Evolutionary conservation across 1,140 invertebrate species (phyloP).

Genomic region (Saxidomus purpurata): DNA sequence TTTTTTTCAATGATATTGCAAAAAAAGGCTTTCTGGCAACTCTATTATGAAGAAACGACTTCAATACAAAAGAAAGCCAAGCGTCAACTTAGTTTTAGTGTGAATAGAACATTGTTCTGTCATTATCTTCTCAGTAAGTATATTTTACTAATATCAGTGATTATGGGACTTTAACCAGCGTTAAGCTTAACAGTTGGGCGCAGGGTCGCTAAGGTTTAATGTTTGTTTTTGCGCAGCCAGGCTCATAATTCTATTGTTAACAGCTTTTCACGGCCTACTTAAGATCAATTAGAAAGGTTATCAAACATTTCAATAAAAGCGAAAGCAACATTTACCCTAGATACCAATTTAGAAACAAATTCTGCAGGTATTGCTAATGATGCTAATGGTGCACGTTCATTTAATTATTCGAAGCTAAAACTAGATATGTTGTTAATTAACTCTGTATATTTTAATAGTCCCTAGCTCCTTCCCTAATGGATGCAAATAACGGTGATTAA

Average conservation of each 20-base stretch:
- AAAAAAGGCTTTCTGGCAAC: too few species aligned
- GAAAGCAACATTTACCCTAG: background rate
- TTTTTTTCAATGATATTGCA: too few species aligned
- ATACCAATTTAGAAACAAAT: slow-evolving; percentile 13
- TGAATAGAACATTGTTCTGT: too few species aligned
- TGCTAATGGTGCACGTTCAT: slow-evolving; percentile 7
- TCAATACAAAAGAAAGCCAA: too few species aligned
- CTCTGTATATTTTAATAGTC: slow-evolving; percentile 7
- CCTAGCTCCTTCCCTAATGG: background rate
- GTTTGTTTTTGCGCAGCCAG: too few species aligned
- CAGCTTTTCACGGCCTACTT: background rate
- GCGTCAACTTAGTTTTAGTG: too few species aligned
- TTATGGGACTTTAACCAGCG: too few species aligned
- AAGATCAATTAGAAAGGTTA: background rate
- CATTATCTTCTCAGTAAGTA: too few species aligned
- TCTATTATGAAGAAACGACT: too few species aligned
- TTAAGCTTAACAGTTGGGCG: too few species aligned
- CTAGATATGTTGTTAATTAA: slow-evolving; percentile 21
- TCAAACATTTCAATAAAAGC: background rate
- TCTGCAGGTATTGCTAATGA: background rate
- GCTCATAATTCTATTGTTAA: slow-evolving; percentile 10
- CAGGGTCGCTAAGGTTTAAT: too few species aligned
- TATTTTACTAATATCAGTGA: too few species aligned
- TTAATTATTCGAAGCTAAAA: slow-evolving; percentile 5
- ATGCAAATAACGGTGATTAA: slow-evolving; percentile 4